Base-by-base conservation (phyloP, 2,113 vertebrate species). In the Prinia subflava region DNA sequence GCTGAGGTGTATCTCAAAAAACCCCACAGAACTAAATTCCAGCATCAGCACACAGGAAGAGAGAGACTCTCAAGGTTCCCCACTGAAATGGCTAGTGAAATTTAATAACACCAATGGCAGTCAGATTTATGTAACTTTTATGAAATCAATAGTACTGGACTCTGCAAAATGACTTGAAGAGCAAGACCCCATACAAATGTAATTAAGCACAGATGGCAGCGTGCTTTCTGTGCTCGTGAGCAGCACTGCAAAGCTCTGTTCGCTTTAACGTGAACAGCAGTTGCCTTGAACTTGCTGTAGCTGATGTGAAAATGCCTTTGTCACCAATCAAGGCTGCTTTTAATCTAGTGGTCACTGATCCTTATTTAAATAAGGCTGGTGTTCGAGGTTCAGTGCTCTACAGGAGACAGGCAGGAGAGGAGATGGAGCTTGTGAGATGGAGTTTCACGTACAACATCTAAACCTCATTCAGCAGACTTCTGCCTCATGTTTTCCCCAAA, bases 111-210 rank as follows among this genome's bases (percentile, higher is more conserved):
- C 39, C 42, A 78, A 8, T 63, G 60, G 68, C 87, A 96, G 85
- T 81, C 92, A 96, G 86, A 93, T 97, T 96, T 93, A 94, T 92
- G 76, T 83, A 92, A 94, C 90, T 95, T 95, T 86, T 68, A 90
- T 86, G 83, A 87, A 96, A 94, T 90, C 94, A 93, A 78, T 95
- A 96, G 57, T 71, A 86, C 79, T 35, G 80, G 92, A 90, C 85
- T 92, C 65, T 95, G 80, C 70, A 93, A 90, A 95, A 94, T 75
- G 6, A 84, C 88, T 89, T 79, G 86, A 90, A 89, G 83, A 94
- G 44, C 22, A 17, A 93, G 93, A 82, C 83, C 93, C 56, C 76
- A 83, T 90, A 88, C 88, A 93, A 96, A 86, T 84, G 62, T 84
- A 95, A 94, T 96, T 95, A 94, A 94, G 77, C 73, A 86, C 83